A percentile compares a stretch with the other conserved stretches of the same genome.
These are phyloP conservation scores for Mustelus asterias DNA, from an alignment of 2,113 vertebrate species.

Conservation along the genomic window DNA sequence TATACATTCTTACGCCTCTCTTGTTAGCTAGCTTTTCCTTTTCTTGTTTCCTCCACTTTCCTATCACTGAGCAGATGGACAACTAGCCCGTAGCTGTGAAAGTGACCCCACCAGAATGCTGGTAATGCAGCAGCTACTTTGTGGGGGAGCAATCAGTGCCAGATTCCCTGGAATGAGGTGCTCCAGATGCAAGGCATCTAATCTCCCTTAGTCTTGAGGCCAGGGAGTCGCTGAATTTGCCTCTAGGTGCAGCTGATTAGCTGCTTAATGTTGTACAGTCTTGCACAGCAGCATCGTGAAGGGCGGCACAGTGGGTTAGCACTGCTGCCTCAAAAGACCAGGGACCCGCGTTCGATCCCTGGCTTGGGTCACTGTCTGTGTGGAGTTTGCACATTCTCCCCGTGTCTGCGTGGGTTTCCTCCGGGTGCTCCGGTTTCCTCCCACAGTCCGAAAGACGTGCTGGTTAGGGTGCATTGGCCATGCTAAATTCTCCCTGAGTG, in stretches of 20 bases:
- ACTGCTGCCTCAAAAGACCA: too few species aligned
- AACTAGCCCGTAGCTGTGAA: background rate
- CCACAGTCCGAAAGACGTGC: too few species aligned
- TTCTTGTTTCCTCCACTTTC: background rate
- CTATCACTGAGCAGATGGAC: background rate
- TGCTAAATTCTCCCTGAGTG: too few species aligned
- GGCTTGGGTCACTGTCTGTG: too few species aligned
- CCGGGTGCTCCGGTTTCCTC: too few species aligned
- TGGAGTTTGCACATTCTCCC: too few species aligned
- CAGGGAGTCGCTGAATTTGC: background rate
- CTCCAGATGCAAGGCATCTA: background rate
- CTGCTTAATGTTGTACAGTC: background rate
- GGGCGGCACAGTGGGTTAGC: too few species aligned
- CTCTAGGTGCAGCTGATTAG: background rate
- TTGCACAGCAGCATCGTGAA: background rate
- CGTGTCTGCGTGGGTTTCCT: too few species aligned
- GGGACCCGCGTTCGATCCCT: too few species aligned
- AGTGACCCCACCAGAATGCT: background rate
- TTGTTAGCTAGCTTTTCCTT: background rate
- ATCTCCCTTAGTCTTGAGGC: background rate
- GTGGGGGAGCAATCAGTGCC: background rate
- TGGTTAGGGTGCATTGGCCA: too few species aligned
- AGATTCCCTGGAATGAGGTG: background rate
- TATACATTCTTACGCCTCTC: background rate
- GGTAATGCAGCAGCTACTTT: background rate